Base-by-base conservation (phyloP, 92 coral and sea anemone species). In the Porites divaricata region DNA sequence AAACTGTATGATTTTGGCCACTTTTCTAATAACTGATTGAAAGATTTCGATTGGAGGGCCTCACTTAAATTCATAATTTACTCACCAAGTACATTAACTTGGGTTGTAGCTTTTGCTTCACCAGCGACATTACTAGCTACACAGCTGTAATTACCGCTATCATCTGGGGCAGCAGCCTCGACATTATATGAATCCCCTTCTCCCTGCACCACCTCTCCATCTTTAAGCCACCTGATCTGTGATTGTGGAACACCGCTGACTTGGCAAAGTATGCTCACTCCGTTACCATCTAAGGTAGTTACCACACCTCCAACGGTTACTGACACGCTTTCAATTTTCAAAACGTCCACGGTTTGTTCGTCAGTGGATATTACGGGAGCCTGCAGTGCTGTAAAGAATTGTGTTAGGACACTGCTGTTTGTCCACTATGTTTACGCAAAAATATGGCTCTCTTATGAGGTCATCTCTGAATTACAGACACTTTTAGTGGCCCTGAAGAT, bases 201-300 rank as follows among this genome's bases (percentile, higher is more conserved):
- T 54, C 61, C 72, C 22, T 85, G 86, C 61, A 89, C 17, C 63
- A 70, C 86, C 14, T 72, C 78, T 22, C 91, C 98, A 85, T 89
- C 88, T 80, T 72, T 91, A 24, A 54, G 75, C 99, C 99, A 97
- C 35, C 88, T 75, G 76, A 97, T 83, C 24, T 57, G 80, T 35
- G 99, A 97, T 7, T 23, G 20, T 10, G 99, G 99, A 71, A 85
- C 23, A 12, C 99, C 99, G 20, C 81, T 93, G 74, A 85, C 97
- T 4, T 78, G 81, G 79, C 99, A 97, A 21, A 88, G 26, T 65
- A 94, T 22, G 16, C 89, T 89, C 48, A 94, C 78, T 70, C 81
- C 77, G 70, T 93, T 94, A n/a, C 72, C 84, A 61, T 87, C 92
- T 25, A 94, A 89, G 2, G 98, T 89, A 14, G 85, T 86, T 58